These are phyloP conservation scores for Xanthorhoe designata DNA, from an alignment of 2,888 invertebrate species.

Conservation along the genomic window DNA sequence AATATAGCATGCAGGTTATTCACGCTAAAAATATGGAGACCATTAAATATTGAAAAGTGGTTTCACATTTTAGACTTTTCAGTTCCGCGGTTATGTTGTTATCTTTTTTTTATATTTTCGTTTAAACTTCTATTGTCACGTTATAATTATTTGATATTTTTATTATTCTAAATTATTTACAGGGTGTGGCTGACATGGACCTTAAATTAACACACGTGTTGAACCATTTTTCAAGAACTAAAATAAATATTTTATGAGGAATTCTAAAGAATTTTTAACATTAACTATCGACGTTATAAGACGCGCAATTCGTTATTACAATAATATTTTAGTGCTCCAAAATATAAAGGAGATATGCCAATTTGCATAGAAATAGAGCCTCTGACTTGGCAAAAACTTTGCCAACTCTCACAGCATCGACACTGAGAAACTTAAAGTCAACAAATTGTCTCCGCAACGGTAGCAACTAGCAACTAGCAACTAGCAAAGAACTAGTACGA, in stretches of 20 bases:
- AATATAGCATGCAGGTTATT: background rate
- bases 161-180: too few species aligned
- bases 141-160: too few species aligned
- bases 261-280: too few species aligned
- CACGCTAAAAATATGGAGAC: background rate
- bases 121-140: background rate
- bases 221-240: too few species aligned
- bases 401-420: background rate
- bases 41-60: background rate
- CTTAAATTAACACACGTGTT: too few species aligned
- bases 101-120: background rate
- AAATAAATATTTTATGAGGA: too few species aligned
- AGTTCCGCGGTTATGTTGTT: background rate
- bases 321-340: too few species aligned
- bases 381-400: background rate
- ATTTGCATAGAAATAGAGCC: slow-evolving; percentile 2
- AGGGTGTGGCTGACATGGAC: too few species aligned
- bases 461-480: too few species aligned
- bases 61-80: background rate
- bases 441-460: background rate
- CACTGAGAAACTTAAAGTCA: background rate
- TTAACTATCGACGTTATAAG: too few species aligned
- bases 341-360: background rate
- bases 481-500: too few species aligned
- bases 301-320: too few species aligned